Base-by-base conservation (phyloP, 1,140 invertebrate species). In the Drosophila nasuta region DNA sequence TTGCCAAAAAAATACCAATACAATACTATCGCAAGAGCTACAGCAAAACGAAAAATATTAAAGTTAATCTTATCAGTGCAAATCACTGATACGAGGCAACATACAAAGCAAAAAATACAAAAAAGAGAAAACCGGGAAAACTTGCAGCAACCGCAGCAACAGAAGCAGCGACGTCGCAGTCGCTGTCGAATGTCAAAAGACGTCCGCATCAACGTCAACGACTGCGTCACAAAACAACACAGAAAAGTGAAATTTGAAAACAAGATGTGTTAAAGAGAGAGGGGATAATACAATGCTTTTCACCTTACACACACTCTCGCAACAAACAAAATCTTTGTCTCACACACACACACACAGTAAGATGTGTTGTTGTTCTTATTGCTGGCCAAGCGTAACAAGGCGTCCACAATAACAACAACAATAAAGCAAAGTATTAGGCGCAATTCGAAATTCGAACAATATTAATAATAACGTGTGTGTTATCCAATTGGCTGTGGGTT, bases 181-280 rank as follows among this genome's bases (percentile, higher is more conserved):
- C 25, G 41, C 38, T 38, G 60, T 35, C 46, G 41, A 35, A 41
- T 48, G 66, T 67, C 65, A 68, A 52, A 35, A 20, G 35, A 38
- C 35, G 46, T 48, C 3, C 49, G 49, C 67, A 58, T 45, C n/a
- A 13, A 13, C 41, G 41, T 43, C 41, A 43, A 13, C 41, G 41
- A 5, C 41, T 38, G 41, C 41, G 41, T 41, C 38, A 43, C 41
- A 43, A 25, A 25, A 25, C 35, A 38, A 38, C 68, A 66, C 43
- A 65, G 71, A 76, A 85, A 85, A 85, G 81, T 85, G 81, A 85
- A 85, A 85, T 77, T 81, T 77, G 13, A 43, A 51, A 74, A 77
- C 69, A 76, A 76, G 77, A 73, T 75, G 62, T 75, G 57, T 70
- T 66, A 38, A 52, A 45, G 57, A 48, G 46, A 58, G 45, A 15